phyloP scores from a whole-genome alignment of 2,888 invertebrate species.

The Tipula confusa region DNA sequence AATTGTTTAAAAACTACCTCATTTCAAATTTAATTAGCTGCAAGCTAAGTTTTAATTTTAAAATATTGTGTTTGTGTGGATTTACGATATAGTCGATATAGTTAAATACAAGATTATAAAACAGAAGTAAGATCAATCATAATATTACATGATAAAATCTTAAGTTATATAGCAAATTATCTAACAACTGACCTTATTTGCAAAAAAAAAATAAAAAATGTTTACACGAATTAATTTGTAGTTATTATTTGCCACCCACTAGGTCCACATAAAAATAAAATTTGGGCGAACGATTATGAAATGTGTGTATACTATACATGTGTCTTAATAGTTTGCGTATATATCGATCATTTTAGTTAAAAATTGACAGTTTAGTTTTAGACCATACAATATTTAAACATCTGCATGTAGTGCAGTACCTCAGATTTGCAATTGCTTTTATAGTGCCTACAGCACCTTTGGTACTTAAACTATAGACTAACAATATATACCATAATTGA shows the following conservation, averaged over 20 bases:
- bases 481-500: too few species aligned
- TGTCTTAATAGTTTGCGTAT: not conserved
- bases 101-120: not conserved
- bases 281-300: not conserved
- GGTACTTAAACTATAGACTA: too few species aligned
- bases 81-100: not conserved
- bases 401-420: too few species aligned
- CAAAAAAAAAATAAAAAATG: not conserved
- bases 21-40: not conserved
- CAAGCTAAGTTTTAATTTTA: not conserved
- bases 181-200: not conserved
- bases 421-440: too few species aligned
- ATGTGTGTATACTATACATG: not conserved
- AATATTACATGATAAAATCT: not conserved
- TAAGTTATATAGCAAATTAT: not conserved
- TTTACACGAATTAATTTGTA: not conserved
- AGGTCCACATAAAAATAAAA: not conserved
- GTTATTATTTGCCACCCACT: not conserved
- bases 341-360: too few species aligned
- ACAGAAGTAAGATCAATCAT: conserved; percentile 12
- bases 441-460: too few species aligned
- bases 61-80: not conserved
- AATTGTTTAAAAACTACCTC: not conserved
- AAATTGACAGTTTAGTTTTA: too few species aligned
- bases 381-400: too few species aligned